These are phyloP conservation scores for Salarias fasciatus DNA, from an alignment of 2,797 vertebrate species.

Conservation along the genomic window DNA sequence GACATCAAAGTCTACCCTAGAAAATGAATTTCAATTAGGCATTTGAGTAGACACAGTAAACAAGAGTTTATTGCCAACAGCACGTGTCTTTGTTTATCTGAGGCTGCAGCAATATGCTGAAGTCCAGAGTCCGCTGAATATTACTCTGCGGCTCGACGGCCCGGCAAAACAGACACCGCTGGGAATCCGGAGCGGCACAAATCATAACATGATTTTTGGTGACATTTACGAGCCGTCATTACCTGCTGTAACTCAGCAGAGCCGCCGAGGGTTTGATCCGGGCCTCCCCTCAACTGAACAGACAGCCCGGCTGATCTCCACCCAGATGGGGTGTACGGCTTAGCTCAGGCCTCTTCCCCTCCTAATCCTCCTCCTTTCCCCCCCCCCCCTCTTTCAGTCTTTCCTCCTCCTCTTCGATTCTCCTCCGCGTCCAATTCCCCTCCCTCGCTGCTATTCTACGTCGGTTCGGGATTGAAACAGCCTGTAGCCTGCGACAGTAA, in stretches of 20 bases:
- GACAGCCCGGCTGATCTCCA: conserved; percentile 55
- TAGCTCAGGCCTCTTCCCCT: conserved; percentile 40
- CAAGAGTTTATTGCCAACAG: no score
- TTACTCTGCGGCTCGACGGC: conserved; percentile 50
- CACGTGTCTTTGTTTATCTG: neutral
- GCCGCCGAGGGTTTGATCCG: conserved; percentile 58
- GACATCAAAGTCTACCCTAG: neutral
- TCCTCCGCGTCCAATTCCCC: neutral
- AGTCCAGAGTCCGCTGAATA: conserved; percentile 43
- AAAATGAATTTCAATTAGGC: conserved; percentile 13
- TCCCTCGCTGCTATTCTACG: conserved; percentile 27
- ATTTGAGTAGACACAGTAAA: no score
- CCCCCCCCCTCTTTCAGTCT: conserved; percentile 4
- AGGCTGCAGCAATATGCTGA: neutral
- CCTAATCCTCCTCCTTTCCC: conserved; percentile 46
- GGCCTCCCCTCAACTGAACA: conserved; percentile 21
- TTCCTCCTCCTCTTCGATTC: conserved; percentile 2
- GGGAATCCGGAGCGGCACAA: conserved; percentile 45
- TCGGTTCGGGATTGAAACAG: conserved; percentile 44
- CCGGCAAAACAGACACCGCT: conserved; percentile 28
- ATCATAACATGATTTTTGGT: conserved; percentile 67
- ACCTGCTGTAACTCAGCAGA: conserved; percentile 49
- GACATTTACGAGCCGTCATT: conserved; percentile 65
- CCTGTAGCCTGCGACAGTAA: conserved; percentile 46
- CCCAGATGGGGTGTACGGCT: conserved; percentile 51